Evolutionary conservation across 2,797 vertebrate species (phyloP), one percentile per base, ranked within the genome.

Genomic region (Sebastes iracundus): DNA sequence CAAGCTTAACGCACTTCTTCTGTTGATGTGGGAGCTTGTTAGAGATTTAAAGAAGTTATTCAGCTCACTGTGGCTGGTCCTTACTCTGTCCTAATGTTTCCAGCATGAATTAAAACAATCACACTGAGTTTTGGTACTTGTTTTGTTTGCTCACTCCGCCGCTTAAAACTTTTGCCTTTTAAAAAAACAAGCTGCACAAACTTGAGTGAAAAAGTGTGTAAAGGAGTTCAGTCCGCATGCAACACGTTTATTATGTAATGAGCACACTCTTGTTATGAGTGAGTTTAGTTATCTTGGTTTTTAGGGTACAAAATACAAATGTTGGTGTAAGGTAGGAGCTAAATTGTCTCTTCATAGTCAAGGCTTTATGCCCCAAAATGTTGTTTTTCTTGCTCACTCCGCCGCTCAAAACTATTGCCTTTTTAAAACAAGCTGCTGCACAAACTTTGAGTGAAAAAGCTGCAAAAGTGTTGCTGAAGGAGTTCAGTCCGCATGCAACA

Each of bases 1-100:
- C 33, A 35, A 35, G 33, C 33, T 12, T 35, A 35, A 35, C 33
- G 5, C 12, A 13, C 35, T 38, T 38, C 12, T 38, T 38, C 35
- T 87, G 61, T 85, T 72, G 80, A 77, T 90, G 62, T 77, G 72
- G 59, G 13, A 84, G 75, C 53, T 82, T 52, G 55, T 77, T 64
- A 12, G 61, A 27, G 20, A 6, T 9, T 42, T 42, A 67, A 59
- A 77, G 28, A 85, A 83, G 80, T 85, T 77, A 12, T 16, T 52
- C 8, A 8, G 70, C 33, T 74, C 42, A 1, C 6, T 4, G 16
- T 12, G n/a, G 23, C 16, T 49, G 5, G 10, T 7, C 1, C 12
- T 10, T 6, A 9, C 2, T n/a, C 42, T 42, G 33, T 35, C 7
- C 2, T 30, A 0, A 27, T 32, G 55, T 56, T 35, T 22, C 11